Evolutionary conservation across 2,113 vertebrate genomes (phyloP).

Genomic region (Neotoma lepida): DNA sequence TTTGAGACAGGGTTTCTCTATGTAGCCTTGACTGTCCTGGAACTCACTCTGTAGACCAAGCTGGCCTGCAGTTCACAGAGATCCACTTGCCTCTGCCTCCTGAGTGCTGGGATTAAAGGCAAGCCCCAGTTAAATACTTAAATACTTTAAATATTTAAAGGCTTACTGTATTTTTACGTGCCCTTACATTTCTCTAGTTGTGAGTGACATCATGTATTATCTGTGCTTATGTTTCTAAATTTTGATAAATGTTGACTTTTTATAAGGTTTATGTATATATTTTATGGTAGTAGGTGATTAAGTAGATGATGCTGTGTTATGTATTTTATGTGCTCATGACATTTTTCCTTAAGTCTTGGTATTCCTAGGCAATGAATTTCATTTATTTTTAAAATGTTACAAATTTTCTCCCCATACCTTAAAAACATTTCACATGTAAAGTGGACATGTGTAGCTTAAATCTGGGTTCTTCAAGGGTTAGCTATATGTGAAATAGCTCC

Average conservation of each 20-base stretch:
- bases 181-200: not conserved
- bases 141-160: too few relatives aligned
- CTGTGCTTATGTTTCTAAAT: not conserved
- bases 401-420: not conserved
- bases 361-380: not conserved
- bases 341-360: not conserved
- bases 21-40: too few relatives aligned
- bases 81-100: too few relatives aligned
- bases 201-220: not conserved
- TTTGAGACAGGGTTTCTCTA: too few relatives aligned
- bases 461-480: not conserved
- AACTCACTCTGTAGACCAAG: too few relatives aligned
- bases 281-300: conserved; percentile 10
- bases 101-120: too few relatives aligned
- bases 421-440: not conserved
- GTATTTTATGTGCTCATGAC: not conserved
- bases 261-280: not conserved
- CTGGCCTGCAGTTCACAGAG: too few relatives aligned
- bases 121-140: too few relatives aligned
- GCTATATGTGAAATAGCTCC: not conserved
- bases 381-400: not conserved
- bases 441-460: not conserved
- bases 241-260: conserved; percentile 36
- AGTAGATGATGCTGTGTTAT: not conserved
- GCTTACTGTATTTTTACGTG: not conserved